Evolutionary conservation across 1,140 invertebrate genomes (phyloP).

Genomic region (Bicyclus anynana): DNA sequence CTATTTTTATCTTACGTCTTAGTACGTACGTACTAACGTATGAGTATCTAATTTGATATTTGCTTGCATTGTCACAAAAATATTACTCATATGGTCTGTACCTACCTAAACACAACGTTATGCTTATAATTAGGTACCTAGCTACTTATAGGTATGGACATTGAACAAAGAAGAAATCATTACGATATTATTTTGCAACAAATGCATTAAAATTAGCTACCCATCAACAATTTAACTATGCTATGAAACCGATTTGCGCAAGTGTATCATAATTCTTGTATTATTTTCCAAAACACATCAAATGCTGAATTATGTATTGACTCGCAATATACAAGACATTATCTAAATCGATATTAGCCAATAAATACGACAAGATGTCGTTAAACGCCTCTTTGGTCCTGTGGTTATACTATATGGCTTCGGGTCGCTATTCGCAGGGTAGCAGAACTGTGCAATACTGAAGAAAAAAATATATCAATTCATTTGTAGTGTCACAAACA

Average conservation of each 20-base stretch:
- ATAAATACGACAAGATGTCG: background rate
- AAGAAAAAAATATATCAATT: no score
- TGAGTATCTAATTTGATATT: background rate
- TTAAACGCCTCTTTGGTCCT: no score
- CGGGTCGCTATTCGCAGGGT: no score
- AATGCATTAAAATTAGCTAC: background rate
- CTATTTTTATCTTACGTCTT: no score
- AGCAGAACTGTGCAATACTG: no score
- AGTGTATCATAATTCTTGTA: background rate
- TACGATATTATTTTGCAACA: background rate
- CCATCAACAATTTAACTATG: background rate
- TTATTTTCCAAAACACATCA: background rate
- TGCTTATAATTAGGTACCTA: background rate
- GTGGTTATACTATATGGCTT: no score
- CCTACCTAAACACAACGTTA: no score
- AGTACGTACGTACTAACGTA: no score
- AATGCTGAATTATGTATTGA: constrained; percentile 19
- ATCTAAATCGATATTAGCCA: no score
- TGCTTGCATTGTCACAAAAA: no score
- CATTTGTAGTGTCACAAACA: no score
- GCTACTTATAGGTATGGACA: background rate
- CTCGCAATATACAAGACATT: constrained; percentile 10
- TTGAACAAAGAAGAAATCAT: background rate
- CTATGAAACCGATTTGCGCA: background rate
- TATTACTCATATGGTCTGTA: no score